A percentile compares a stretch with the other conserved stretches of the same genome.
phyloP scores from a whole-genome alignment of 1,140 invertebrate genomes.

The Lucilia sericata region DNA sequence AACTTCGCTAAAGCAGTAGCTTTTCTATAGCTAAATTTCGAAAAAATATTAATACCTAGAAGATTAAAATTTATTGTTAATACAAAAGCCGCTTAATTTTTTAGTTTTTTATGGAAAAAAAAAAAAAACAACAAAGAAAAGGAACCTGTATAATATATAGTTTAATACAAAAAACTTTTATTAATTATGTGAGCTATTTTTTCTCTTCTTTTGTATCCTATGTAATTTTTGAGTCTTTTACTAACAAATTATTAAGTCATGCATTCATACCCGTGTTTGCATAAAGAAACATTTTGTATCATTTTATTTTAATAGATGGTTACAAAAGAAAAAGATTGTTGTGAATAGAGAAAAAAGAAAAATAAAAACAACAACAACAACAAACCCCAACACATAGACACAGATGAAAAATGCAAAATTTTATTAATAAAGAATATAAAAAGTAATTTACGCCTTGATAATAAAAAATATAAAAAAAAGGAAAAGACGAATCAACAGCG shows the following conservation, averaged over 20 bases:
- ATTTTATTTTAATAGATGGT: not conserved
- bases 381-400: not conserved
- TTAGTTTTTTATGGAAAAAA: too few relatives aligned
- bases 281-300: not conserved
- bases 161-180: not conserved
- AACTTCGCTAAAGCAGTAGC: too few relatives aligned
- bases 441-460: not conserved
- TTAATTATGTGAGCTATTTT: not conserved
- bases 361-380: too few relatives aligned
- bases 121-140: too few relatives aligned
- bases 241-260: slow-evolving; percentile 4
- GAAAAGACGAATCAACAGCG: not conserved
- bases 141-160: not conserved
- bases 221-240: not conserved
- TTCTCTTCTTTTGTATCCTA: not conserved
- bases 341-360: too few relatives aligned
- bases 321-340: not conserved
- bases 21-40: too few relatives aligned
- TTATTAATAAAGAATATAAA: slow-evolving; percentile 18
- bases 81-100: too few relatives aligned
- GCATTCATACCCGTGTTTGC: not conserved
- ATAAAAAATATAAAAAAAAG: not conserved
- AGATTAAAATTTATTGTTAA: too few relatives aligned
- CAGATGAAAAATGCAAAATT: not conserved
- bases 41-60: too few relatives aligned